phyloP scores from a whole-genome alignment of 2,113 vertebrate species.

The Anolis sagrei region DNA sequence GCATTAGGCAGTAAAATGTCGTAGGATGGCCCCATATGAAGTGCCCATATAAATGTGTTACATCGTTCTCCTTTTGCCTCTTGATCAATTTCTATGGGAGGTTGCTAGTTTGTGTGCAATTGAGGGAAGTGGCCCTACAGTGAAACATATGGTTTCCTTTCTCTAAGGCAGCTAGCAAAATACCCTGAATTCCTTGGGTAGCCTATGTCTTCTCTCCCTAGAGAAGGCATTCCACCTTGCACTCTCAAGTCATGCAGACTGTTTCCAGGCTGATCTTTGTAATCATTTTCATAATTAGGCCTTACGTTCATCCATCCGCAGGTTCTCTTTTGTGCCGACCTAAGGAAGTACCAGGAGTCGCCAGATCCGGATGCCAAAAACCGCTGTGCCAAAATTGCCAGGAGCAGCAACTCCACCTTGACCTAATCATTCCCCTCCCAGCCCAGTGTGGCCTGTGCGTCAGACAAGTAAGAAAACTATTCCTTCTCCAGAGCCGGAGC shows the following conservation, averaged over 20 bases:
- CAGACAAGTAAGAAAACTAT: conserved; percentile 1
- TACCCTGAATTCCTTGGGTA: not conserved
- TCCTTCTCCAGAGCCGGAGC: not conserved
- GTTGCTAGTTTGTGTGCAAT: not conserved
- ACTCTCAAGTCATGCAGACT: too few relatives aligned
- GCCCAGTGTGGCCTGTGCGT: not conserved
- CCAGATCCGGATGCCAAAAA: not conserved
- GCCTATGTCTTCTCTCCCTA: not conserved
- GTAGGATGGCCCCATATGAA: too few relatives aligned
- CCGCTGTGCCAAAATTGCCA: conserved; percentile 22
- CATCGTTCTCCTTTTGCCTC: not conserved
- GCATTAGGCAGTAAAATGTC: too few relatives aligned
- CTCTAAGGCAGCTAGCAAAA: not conserved
- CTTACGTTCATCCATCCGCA: conserved; percentile 13
- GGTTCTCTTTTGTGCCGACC: conserved; percentile 93
- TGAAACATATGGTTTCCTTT: not conserved
- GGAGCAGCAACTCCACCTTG: conserved; percentile 16
- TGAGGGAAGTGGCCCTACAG: not conserved
- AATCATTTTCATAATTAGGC: not conserved
- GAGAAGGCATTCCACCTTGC: not conserved
- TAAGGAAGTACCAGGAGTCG: conserved; percentile 80
- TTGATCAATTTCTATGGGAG: not conserved
- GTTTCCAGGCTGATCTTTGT: not conserved
- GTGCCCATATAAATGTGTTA: too few relatives aligned
- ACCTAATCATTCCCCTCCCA: not conserved